Evolutionary conservation across 2,888 invertebrate species (phyloP), one percentile per base, ranked within the genome.

Genomic region (Parapristionchus giblindavisi): DNA sequence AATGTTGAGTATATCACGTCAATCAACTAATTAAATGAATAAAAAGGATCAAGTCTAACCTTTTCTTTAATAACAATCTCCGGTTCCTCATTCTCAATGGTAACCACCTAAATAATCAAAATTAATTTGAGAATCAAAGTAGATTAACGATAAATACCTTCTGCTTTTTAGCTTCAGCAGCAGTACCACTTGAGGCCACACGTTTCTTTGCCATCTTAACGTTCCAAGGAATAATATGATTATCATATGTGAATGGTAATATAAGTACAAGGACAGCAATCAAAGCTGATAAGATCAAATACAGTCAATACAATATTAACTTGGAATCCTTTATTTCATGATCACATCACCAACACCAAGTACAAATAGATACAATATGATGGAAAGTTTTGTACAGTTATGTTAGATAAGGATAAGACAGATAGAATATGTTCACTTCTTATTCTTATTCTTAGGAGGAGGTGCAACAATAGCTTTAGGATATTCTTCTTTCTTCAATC

Each of bases 381-480:
- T 17, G 58, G 58, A 29, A 17, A 29, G 29, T 4, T 32, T 32
- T 54, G 27, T 29, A 34, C 32, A n/a, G 8, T 8, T 17, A 36
- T 8, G 34, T 3, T 21, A n/a, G 43, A 17, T 14, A 8, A 43
- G 43, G 43, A 17, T 43, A 17, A 17, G 43, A 17, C 8, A 17
- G 43, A 43, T 43, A 17, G 43, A n/a, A n/a, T 24, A 54, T 48
- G 27, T 48, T 66, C 32, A 51, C 48, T 51, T 51, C 51, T 66
- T 66, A 14, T 21, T 48, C 21, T 21, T 11, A 34, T 66, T 66
- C 66, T 66, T 66, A 14, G 29, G 40, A 1, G 48, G 40, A 24
- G 72, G 72, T 3, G 72, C 72, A n/a, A 58, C n/a, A 48, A 72
- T 72, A 5, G 40, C 43, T 48, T 72, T 72, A 43, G 72, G 72